Base-by-base conservation (phyloP, 2,888 invertebrate species). In the Amiota mariae region DNA sequence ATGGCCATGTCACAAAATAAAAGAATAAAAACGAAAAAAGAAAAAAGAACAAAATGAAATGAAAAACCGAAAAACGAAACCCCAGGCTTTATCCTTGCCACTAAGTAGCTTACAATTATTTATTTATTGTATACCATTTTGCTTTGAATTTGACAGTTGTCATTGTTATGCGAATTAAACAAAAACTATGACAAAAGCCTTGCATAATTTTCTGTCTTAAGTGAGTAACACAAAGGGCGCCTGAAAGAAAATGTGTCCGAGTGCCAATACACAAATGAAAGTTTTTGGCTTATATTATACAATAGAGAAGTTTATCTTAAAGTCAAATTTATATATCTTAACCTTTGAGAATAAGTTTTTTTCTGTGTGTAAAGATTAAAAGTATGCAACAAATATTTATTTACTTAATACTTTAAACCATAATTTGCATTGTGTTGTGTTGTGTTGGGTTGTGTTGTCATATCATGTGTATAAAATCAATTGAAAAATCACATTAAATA, bases 81-180 rank as follows among this genome's bases (percentile, higher is more conserved):
- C 36, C 6, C 80, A 20, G 59, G 51, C 66, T 46, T 56, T 15
- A 63, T 61, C 59, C 48, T 59, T 68, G 48, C 70, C 72, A 67
- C 71, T 80, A 81, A 81, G 81, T 77, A 79, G 81, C 81, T 81
- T 81, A 81, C 81, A 81, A 81, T 81, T 81, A 81, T 81, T 81
- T 81, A 81, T 81, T 81, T 81, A 81, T 78, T 68, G n/a, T 20
- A 11, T 59, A 13, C 12, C 54, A 49, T 10, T 36, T 46, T 49
- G 66, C 36, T 68, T 51, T 68, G 51, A 68, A 54, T 66, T 66
- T 18, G 48, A 49, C 48, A 49, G 66, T 66, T 36, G 36, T 36
- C 36, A 36, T 48, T 49, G 9, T 51, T 18, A 36, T 54, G 24
- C 20, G 18, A 48, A 15, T 36, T 66, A 18, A 54, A 54, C 24